Conservation (phyloP, 2,113 vertebrate species). For the Arothron firmamentum region DNA sequence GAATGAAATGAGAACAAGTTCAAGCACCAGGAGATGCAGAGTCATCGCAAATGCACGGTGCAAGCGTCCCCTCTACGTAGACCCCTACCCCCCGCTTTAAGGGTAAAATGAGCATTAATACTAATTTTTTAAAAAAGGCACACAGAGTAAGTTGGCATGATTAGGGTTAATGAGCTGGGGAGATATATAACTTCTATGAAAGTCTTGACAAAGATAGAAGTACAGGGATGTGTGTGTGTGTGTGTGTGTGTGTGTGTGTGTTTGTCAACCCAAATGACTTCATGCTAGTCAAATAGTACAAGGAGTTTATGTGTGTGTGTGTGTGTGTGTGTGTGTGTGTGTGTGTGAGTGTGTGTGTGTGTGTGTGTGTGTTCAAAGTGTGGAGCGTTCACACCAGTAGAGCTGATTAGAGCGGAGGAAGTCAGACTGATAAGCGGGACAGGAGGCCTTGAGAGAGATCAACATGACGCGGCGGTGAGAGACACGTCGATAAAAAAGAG, state of each 20-base stretch:
- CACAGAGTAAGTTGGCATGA: too few relatives aligned
- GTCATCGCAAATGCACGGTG: too few relatives aligned
- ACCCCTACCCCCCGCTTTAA: too few relatives aligned
- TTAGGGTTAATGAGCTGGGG: too few relatives aligned
- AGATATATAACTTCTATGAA: not conserved
- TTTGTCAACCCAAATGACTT: not conserved
- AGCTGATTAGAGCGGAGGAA: constrained; percentile 24
- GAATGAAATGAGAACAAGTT: too few relatives aligned
- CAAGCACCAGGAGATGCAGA: too few relatives aligned
- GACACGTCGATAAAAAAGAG: not conserved
- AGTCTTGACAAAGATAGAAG: not conserved
- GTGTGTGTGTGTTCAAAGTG: constrained; percentile 10
- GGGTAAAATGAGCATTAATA: too few relatives aligned
- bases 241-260: too few relatives aligned
- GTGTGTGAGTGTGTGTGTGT: not conserved
- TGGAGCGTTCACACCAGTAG: constrained; percentile 4
- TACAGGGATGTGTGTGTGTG: not conserved
- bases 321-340: constrained; percentile 4
- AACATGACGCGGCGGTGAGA: not conserved
- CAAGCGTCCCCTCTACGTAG: too few relatives aligned
- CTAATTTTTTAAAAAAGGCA: too few relatives aligned
- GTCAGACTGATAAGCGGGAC: constrained; percentile 7
- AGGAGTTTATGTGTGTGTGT: not conserved
- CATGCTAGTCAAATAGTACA: not conserved
- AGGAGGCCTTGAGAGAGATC: not conserved